A percentile compares a stretch with the other conserved stretches of the same genome.
phyloP scores from a whole-genome alignment of 2,113 vertebrate genomes.

The Cynopterus brachyotis region DNA sequence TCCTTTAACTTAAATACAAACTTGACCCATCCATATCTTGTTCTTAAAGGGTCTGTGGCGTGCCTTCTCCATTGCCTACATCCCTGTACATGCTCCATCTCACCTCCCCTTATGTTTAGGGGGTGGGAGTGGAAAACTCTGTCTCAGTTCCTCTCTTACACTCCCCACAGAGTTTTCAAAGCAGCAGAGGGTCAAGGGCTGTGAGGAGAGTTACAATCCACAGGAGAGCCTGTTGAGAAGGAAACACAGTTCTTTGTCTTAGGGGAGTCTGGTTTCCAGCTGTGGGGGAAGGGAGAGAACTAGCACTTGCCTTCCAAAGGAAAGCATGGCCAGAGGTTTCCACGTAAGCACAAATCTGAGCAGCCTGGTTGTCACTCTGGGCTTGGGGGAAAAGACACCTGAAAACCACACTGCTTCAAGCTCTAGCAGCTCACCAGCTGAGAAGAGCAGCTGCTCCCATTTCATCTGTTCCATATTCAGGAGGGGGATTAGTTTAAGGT shows the following conservation, averaged over 20 bases:
- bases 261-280: neutral
- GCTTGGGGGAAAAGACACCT: neutral
- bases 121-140: neutral
- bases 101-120: neutral
- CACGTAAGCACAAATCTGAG: neutral
- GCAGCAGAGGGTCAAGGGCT: neutral
- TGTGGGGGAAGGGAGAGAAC: neutral
- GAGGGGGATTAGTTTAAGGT: neutral
- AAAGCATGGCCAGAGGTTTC: neutral
- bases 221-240: neutral
- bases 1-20: neutral
- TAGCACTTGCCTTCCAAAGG: neutral
- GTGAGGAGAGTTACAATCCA: neutral
- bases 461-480: conserved; percentile 13
- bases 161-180: neutral
- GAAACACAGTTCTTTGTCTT: neutral
- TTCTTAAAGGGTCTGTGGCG: neutral
- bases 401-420: neutral
- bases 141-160: conserved; percentile 4
- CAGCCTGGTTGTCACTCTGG: neutral
- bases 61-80: neutral
- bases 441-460: neutral
- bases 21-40: neutral
- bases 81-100: neutral
- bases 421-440: neutral